These are phyloP conservation scores for Lucilia cuprina DNA, from an alignment of 1,140 invertebrate genomes.

Conservation along the genomic window DNA sequence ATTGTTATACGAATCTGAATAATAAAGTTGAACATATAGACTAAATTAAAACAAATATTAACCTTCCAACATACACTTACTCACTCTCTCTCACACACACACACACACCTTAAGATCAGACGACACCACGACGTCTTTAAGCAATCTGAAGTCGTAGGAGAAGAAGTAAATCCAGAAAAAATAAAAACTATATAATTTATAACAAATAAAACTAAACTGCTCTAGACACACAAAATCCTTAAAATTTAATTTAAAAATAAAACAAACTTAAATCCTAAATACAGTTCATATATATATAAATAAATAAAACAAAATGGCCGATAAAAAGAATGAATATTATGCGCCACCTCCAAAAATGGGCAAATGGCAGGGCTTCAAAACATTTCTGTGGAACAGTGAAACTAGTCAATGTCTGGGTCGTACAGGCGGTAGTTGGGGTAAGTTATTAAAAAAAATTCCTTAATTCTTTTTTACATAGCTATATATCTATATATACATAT, in stretches of 20 bases:
- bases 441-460: constrained; percentile 61
- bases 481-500: neutral
- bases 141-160: neutral
- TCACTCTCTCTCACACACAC: constrained; percentile 15
- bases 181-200: neutral
- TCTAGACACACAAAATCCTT: neutral
- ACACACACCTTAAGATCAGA: neutral
- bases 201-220: neutral
- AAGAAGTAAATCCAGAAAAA: neutral
- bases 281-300: constrained; percentile 36
- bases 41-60: neutral
- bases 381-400: constrained; percentile 88
- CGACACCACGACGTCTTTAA: neutral
- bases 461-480: too few species aligned
- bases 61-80: constrained; percentile 14
- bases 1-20: constrained; percentile 27
- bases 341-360: constrained; percentile 78
- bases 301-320: constrained; percentile 67
- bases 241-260: constrained; percentile 35
- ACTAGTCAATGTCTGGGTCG: constrained; percentile 86
- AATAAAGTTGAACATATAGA: constrained; percentile 8
- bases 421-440: constrained; percentile 89
- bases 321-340: constrained; percentile 81
- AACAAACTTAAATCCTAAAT: constrained; percentile 39
- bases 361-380: constrained; percentile 84